Percentiles rank a stretch among this genome's conserved stretches.
These are phyloP conservation scores for Macrotus californicus DNA, from an alignment of 2,113 vertebrate species.

Conservation along the genomic window DNA sequence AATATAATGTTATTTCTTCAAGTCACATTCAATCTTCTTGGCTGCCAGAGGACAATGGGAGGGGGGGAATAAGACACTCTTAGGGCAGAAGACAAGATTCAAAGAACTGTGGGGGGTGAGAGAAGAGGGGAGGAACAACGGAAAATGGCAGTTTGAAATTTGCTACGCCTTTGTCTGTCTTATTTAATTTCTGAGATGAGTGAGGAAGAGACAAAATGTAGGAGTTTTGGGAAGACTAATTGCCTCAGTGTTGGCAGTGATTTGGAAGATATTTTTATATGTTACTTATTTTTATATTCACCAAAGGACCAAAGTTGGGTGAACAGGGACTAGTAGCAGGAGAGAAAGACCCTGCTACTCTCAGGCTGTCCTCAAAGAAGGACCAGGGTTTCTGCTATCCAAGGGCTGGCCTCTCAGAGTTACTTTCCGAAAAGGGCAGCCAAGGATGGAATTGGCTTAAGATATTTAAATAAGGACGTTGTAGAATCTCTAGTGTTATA, in stretches of 20 bases:
- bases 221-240: background rate
- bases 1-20: slow-evolving; percentile 33
- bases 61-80: background rate
- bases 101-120: background rate
- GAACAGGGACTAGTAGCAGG: background rate
- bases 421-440: background rate
- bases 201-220: background rate
- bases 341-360: background rate
- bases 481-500: background rate
- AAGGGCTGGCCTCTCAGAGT: background rate
- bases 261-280: background rate
- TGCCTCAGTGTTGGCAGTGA: background rate
- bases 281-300: background rate
- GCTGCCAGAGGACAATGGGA: background rate
- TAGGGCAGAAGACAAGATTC: background rate
- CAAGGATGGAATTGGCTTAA: background rate
- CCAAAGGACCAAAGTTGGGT: background rate
- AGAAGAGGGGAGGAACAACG: background rate
- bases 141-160: background rate
- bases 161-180: background rate
- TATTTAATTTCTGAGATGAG: background rate
- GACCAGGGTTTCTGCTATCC: background rate
- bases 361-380: background rate
- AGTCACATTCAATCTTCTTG: slow-evolving; percentile 11
- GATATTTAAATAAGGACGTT: background rate